Percentiles rank a stretch among this genome's conserved stretches.
Evolutionary conservation across 2,888 invertebrate genomes (phyloP).

Genomic region (Drosophila quinaria): DNA sequence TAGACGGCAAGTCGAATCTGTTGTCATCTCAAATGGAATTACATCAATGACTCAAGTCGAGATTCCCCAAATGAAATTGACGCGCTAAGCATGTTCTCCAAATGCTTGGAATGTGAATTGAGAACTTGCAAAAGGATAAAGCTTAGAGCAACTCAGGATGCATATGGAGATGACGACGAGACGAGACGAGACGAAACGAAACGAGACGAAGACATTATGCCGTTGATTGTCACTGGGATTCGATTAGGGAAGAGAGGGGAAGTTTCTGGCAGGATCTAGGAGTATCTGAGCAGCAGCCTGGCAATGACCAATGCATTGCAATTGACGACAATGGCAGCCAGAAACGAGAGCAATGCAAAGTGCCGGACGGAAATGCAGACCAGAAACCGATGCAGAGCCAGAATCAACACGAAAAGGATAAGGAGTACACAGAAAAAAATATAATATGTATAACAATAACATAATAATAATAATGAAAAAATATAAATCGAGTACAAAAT

Average conservation of each 20-base stretch:
- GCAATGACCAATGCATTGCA: conserved; percentile 63
- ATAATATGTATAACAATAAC: too few species aligned
- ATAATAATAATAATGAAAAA: too few species aligned
- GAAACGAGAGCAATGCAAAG: conserved; percentile 55
- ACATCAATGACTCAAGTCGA: conserved; percentile 28
- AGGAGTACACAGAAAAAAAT: not conserved
- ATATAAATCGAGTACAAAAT: too few species aligned
- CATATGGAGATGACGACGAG: not conserved
- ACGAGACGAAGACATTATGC: conserved; percentile 59
- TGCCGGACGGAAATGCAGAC: conserved; percentile 69
- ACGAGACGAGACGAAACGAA: conserved; percentile 45
- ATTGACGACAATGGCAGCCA: conserved; percentile 67
- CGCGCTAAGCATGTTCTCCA: conserved; percentile 18
- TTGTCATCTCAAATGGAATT: conserved; percentile 31
- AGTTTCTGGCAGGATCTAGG: conserved; percentile 3
- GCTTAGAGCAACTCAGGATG: conserved; percentile 22
- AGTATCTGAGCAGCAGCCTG: conserved; percentile 21
- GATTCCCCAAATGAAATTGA: conserved; percentile 30
- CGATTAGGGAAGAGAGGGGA: too few species aligned
- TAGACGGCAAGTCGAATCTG: conserved; percentile 10
- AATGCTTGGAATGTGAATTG: conserved; percentile 25
- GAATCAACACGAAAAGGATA: conserved; percentile 2
- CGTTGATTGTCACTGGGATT: conserved; percentile 45
- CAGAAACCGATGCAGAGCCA: conserved; percentile 54
- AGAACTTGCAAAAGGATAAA: conserved; percentile 22